phyloP scores from a whole-genome alignment of 2,888 invertebrate species.

The Cerceris rybyensis region DNA sequence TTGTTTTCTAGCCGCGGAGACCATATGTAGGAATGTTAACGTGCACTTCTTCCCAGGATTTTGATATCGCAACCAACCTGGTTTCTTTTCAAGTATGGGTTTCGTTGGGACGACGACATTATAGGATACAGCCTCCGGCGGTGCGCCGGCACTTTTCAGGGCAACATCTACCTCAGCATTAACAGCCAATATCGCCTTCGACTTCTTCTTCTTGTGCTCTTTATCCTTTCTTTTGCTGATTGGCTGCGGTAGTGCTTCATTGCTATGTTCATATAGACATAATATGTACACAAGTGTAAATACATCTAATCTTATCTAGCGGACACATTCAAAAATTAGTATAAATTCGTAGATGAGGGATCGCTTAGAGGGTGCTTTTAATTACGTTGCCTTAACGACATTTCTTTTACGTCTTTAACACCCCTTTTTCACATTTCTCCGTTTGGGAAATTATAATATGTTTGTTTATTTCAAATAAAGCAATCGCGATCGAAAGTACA shows the following conservation, averaged over 20 bases:
- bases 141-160: constrained; percentile 44
- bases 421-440: too few species aligned
- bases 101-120: constrained; percentile 54
- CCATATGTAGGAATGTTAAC: constrained; percentile 10
- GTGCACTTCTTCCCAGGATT: constrained; percentile 46
- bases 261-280: constrained; percentile 67
- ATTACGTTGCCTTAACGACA: too few species aligned
- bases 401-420: neutral
- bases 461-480: constrained; percentile 22
- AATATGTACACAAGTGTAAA: constrained; percentile 34
- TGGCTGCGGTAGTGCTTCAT: constrained; percentile 81
- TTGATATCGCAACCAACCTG: constrained; percentile 69
- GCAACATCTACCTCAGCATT: constrained; percentile 46
- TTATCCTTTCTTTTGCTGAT: constrained; percentile 85
- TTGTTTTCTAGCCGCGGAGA: neutral
- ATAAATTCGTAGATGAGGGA: neutral
- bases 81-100: constrained; percentile 62
- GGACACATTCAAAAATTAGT: constrained; percentile 41
- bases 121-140: constrained; percentile 52
- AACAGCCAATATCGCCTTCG: constrained; percentile 73
- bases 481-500: constrained; percentile 31
- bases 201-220: constrained; percentile 85
- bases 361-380: too few species aligned
- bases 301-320: constrained; percentile 33
- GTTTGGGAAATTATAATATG: too few species aligned